Conservation (phyloP, 2,888 invertebrate genomes). For the Ectemnius continuus region DNA sequence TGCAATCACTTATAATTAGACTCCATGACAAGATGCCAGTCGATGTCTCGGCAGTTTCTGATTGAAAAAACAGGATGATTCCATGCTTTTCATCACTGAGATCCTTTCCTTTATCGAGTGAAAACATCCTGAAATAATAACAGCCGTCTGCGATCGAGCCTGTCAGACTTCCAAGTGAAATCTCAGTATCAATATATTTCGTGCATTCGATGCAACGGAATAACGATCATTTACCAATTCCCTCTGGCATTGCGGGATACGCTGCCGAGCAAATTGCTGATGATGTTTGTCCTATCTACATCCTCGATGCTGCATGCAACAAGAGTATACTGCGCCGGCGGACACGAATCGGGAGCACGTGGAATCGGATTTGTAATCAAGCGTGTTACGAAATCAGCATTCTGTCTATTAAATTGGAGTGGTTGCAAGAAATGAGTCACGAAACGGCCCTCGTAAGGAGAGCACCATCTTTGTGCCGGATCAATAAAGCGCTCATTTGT, state of each 20-base stretch:
- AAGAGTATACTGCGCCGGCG: not conserved
- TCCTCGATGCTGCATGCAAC: not conserved
- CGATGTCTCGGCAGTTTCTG: not conserved
- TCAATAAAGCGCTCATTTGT: not conserved
- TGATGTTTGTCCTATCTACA: not conserved
- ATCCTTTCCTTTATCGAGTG: slow-evolving; percentile 1
- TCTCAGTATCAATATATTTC: not conserved
- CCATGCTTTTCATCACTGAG: not conserved
- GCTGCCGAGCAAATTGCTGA: slow-evolving; percentile 11
- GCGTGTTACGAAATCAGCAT: not conserved
- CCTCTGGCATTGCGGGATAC: too few relatives aligned
- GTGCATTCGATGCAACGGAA: not conserved
- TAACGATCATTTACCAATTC: not conserved
- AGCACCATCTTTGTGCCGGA: not conserved
- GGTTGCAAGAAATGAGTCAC: slow-evolving; percentile 1
- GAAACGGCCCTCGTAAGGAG: not conserved
- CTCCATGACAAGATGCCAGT: not conserved
- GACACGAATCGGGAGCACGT: not conserved
- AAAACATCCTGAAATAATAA: not conserved
- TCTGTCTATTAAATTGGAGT: slow-evolving; percentile 1
- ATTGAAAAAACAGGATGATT: not conserved
- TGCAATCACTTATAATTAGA: slow-evolving; percentile 3
- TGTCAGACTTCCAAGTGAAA: not conserved
- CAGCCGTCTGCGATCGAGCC: too few relatives aligned
- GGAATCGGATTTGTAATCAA: not conserved